Evolutionary conservation across 2,797 vertebrate species (phyloP).

Genomic region (Somateria mollissima): DNA sequence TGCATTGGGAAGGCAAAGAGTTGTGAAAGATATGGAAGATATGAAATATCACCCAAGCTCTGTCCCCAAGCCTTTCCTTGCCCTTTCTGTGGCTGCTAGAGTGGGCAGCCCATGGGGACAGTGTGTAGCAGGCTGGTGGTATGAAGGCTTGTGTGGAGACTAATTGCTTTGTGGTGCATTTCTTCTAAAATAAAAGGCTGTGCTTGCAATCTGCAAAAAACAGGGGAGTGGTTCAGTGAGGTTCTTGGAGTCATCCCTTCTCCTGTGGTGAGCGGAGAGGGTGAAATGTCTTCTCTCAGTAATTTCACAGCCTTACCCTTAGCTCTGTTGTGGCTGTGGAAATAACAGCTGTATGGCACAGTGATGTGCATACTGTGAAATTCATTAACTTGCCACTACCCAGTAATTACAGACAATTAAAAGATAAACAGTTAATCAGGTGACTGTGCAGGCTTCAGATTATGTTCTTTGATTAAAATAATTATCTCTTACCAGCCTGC

Average conservation of each 20-base stretch:
- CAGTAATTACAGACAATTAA: slow-evolving; percentile 8
- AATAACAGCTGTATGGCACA: background rate
- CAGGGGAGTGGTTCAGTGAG: background rate
- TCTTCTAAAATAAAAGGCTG: background rate
- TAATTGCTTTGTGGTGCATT: background rate
- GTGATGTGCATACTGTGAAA: background rate
- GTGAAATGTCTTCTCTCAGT: background rate
- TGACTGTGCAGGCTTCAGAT: background rate
- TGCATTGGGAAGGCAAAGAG: background rate
- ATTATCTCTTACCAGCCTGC: background rate
- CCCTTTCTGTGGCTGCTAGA: background rate
- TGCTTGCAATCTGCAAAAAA: background rate
- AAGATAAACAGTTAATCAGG: slow-evolving; percentile 4
- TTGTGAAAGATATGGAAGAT: background rate
- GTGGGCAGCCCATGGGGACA: background rate
- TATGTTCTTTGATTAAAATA: background rate
- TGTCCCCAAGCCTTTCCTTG: background rate
- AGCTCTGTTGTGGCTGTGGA: background rate
- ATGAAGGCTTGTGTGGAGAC: background rate
- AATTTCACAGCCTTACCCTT: background rate
- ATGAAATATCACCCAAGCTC: background rate
- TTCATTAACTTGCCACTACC: slow-evolving; percentile 7
- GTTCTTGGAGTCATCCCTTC: background rate
- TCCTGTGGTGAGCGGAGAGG: background rate
- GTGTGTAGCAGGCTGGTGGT: background rate